Conservation (phyloP, 2,888 invertebrate species). For the Stenolophus ochropezus region DNA sequence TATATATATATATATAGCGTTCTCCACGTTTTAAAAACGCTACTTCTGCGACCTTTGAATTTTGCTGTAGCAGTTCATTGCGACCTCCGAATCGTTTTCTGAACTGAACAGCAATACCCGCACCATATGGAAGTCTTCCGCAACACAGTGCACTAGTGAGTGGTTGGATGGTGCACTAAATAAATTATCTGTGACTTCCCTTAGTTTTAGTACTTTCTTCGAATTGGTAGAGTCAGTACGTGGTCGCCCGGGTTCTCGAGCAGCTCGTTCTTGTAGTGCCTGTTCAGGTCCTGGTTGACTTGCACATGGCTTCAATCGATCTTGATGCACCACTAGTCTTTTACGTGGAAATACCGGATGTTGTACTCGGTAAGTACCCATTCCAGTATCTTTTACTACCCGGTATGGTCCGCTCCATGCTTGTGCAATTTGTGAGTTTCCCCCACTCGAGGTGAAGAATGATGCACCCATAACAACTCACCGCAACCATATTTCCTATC, state of each 20-base stretch:
- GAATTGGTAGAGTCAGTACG: background rate
- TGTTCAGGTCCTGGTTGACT: background rate
- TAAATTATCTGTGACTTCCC: background rate
- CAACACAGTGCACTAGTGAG: conserved; percentile 6
- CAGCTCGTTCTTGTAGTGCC: background rate
- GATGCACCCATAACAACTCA: background rate
- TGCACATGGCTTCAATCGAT: background rate
- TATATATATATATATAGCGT: too few relatives aligned
- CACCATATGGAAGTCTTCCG: conserved; percentile 4
- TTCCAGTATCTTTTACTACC: background rate
- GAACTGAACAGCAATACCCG: background rate
- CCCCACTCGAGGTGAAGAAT: background rate
- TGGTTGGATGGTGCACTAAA: background rate
- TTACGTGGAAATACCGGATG: background rate
- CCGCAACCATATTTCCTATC: background rate
- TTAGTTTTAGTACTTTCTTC: background rate
- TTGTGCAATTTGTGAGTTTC: background rate
- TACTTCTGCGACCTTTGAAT: background rate
- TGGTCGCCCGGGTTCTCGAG: background rate
- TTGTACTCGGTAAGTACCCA: background rate
- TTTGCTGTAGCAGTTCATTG: background rate
- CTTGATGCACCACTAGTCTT: background rate
- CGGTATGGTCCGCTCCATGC: background rate
- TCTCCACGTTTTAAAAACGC: background rate
- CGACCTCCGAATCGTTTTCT: background rate